These are phyloP conservation scores for Drosophila subpulchrella DNA, from an alignment of 1,140 invertebrate species.

Conservation along the genomic window DNA sequence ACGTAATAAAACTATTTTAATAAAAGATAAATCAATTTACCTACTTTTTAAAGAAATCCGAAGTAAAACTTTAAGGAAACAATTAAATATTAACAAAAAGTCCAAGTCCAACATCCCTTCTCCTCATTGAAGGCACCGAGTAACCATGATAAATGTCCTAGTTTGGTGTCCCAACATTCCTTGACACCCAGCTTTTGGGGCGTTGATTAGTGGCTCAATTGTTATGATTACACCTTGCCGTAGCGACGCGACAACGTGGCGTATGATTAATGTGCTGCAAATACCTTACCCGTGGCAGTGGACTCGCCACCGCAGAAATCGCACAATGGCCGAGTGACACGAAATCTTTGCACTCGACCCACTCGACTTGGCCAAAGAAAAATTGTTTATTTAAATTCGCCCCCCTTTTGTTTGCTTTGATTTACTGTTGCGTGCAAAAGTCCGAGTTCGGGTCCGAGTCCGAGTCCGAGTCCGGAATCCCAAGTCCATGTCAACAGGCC, in stretches of 20 bases:
- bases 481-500: slow-evolving; percentile 21
- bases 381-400: slow-evolving; percentile 36
- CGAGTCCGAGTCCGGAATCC: neutral
- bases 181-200: slow-evolving; percentile 18
- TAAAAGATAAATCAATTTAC: too few species aligned
- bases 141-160: too few species aligned
- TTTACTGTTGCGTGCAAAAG: slow-evolving; percentile 41
- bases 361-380: neutral
- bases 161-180: slow-evolving; percentile 3
- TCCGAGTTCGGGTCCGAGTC: neutral
- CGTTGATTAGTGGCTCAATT: slow-evolving; percentile 41
- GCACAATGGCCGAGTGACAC: slow-evolving; percentile 47
- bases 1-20: too few species aligned
- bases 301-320: neutral
- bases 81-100: too few species aligned
- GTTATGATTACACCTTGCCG: slow-evolving; percentile 27
- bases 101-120: too few species aligned
- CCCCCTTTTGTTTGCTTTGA: slow-evolving; percentile 34
- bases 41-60: too few species aligned
- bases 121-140: too few species aligned
- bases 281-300: slow-evolving; percentile 19
- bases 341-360: slow-evolving; percentile 27
- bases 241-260: slow-evolving; percentile 28
- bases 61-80: too few species aligned
- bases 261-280: slow-evolving; percentile 53